A percentile compares a stretch with the other conserved stretches of the same genome.
phyloP scores from a whole-genome alignment of 2,113 vertebrate species.

The Etheostoma cragini region DNA sequence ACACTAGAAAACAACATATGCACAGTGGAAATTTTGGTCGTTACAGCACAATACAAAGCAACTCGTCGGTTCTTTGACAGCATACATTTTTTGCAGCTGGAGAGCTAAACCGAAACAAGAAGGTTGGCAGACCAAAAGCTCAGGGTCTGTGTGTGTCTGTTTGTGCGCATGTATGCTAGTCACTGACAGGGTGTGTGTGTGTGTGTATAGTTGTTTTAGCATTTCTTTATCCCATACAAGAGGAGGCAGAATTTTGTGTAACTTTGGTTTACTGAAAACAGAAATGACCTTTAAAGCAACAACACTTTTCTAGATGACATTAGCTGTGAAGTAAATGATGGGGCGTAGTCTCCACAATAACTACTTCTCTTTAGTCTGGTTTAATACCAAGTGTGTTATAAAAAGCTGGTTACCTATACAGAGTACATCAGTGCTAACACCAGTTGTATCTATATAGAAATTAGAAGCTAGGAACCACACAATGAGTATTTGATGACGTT shows the following conservation, averaged over 20 bases:
- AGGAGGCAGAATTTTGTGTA: constrained; percentile 99
- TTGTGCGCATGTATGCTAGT: constrained; percentile 4
- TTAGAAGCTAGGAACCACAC: constrained; percentile 65
- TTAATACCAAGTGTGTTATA: constrained; percentile 62
- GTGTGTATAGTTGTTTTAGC: constrained; percentile 83
- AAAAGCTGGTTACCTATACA: constrained; percentile 67
- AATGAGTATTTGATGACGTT: constrained; percentile 65
- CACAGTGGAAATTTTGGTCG: constrained; percentile 89
- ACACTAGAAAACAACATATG: constrained; percentile 92
- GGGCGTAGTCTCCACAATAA: constrained; percentile 47
- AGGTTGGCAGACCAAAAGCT: constrained; percentile 82
- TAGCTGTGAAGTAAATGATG: constrained; percentile 62
- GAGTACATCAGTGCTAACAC: constrained; percentile 38
- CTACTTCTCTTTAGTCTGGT: constrained; percentile 55
- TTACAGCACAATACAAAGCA: constrained; percentile 88
- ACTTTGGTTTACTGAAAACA: constrained; percentile 99
- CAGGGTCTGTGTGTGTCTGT: constrained; percentile 83
- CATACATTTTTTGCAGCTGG: constrained; percentile 63
- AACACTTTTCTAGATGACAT: constrained; percentile 85
- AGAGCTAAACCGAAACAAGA: constrained; percentile 73
- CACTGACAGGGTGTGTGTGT: constrained; percentile 80
- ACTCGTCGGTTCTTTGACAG: constrained; percentile 83
- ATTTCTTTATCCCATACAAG: constrained; percentile 95
- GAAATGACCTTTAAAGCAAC: constrained; percentile 89
- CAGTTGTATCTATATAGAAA: constrained; percentile 51